Conservation (phyloP, 2,888 invertebrate species). For the Thereva nobilitata region DNA sequence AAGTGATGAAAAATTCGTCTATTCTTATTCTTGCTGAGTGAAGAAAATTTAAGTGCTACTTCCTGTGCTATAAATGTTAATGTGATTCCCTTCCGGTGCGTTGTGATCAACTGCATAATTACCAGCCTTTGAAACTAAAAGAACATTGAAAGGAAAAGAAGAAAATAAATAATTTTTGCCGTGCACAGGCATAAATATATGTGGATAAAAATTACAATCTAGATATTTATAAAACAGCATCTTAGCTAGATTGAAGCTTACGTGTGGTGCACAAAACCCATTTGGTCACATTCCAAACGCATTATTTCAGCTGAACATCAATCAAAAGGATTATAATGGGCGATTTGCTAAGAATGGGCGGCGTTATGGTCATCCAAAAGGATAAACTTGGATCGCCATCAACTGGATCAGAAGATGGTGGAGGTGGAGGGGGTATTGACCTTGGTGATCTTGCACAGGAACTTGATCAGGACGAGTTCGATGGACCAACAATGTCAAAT, state of each 20-base stretch:
- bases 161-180: neutral
- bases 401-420: conserved; percentile 83
- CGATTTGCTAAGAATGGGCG: conserved; percentile 72
- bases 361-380: conserved; percentile 69
- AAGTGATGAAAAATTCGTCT: neutral
- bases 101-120: conserved; percentile 8
- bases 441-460: conserved; percentile 67
- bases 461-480: conserved; percentile 71
- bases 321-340: conserved; percentile 60
- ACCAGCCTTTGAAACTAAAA: neutral
- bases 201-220: too few relatives aligned
- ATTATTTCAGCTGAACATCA: too few relatives aligned
- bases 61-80: conserved; percentile 13
- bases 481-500: conserved; percentile 66
- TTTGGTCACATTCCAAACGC: too few relatives aligned
- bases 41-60: conserved; percentile 10
- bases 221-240: too few relatives aligned
- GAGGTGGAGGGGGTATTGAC: conserved; percentile 62
- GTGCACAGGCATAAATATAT: too few relatives aligned
- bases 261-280: too few relatives aligned
- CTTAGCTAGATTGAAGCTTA: too few relatives aligned
- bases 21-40: neutral
- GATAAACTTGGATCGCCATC: conserved; percentile 82
- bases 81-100: conserved; percentile 9
- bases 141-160: neutral